phyloP scores from a whole-genome alignment of 92 coral and sea anemone genomes.

The Montipora capitata region DNA sequence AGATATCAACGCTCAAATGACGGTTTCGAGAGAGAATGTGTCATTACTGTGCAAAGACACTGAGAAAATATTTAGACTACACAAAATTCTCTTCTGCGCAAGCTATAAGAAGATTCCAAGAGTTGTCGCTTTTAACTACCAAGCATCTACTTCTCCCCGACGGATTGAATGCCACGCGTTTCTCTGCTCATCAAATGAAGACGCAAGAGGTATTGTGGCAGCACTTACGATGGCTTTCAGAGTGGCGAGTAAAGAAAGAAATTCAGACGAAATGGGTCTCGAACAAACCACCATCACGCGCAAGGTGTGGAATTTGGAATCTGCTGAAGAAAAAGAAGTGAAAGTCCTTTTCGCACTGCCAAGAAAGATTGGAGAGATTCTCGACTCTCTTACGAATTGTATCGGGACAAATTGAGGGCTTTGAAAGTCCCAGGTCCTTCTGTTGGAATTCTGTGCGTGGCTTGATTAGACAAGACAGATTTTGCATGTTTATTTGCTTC shows the following conservation, averaged over 20 bases:
- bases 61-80: conserved; percentile 44
- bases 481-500: too few species aligned
- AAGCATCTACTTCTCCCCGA: conserved; percentile 48
- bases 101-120: conserved; percentile 84
- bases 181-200: conserved; percentile 55
- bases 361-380: conserved; percentile 55
- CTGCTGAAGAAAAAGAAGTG: conserved; percentile 47
- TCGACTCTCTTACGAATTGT: conserved; percentile 56
- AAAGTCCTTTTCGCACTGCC: conserved; percentile 45
- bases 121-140: conserved; percentile 84
- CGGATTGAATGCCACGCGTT: conserved; percentile 78
- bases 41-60: conserved; percentile 29
- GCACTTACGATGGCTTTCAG: conserved; percentile 78
- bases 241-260: conserved; percentile 54
- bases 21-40: conserved; percentile 47
- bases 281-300: conserved; percentile 23
- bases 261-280: conserved; percentile 1
- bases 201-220: conserved; percentile 71
- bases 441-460: conserved; percentile 22
- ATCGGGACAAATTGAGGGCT: conserved; percentile 3
- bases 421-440: too few species aligned
- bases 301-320: conserved; percentile 49
- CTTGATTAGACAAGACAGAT: background rate
- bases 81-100: conserved; percentile 79
- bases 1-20: conserved; percentile 21